Percentiles rank a stretch among this genome's conserved stretches.
phyloP scores from a whole-genome alignment of 1,140 invertebrate species.

The Fopius arisanus region DNA sequence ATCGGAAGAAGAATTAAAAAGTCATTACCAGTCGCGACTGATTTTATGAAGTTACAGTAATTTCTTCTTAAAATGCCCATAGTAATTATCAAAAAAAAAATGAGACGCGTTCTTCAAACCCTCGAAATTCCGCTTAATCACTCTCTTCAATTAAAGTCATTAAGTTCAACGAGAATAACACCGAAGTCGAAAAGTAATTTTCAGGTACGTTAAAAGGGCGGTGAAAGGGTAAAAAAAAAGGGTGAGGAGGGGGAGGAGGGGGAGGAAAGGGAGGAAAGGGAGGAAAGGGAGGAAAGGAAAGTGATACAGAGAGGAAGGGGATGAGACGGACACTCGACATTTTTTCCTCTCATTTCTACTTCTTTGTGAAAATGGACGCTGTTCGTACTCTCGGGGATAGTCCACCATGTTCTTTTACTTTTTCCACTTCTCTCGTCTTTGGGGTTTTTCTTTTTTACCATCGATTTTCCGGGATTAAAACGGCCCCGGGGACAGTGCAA shows the following conservation, averaged over 20 bases:
- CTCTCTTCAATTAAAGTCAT: constrained; percentile 1
- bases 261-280: too few species aligned
- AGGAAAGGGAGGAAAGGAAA: background rate
- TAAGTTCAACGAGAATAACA: constrained; percentile 5
- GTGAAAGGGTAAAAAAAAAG: background rate
- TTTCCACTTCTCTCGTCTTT: background rate
- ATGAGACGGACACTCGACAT: background rate
- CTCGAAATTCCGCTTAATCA: background rate
- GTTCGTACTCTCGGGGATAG: background rate
- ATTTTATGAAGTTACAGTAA: too few species aligned
- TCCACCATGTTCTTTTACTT: constrained; percentile 19
- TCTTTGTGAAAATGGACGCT: constrained; percentile 13
- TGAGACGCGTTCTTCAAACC: too few species aligned
- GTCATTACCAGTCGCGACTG: too few species aligned
- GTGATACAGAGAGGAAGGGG: background rate
- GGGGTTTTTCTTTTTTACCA: background rate
- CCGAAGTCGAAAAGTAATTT: constrained; percentile 5
- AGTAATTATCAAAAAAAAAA: too few species aligned
- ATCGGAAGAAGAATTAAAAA: too few species aligned
- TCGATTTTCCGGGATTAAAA: constrained; percentile 34
- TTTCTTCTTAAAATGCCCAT: too few species aligned
- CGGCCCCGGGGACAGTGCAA: constrained; percentile 6
- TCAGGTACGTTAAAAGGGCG: background rate
- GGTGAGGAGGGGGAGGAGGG: background rate
- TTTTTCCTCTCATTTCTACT: constrained; percentile 15